Percentiles rank a stretch among this genome's conserved stretches.
These are phyloP conservation scores for Linepithema humile DNA, from an alignment of 1,140 invertebrate genomes.

Conservation along the genomic window DNA sequence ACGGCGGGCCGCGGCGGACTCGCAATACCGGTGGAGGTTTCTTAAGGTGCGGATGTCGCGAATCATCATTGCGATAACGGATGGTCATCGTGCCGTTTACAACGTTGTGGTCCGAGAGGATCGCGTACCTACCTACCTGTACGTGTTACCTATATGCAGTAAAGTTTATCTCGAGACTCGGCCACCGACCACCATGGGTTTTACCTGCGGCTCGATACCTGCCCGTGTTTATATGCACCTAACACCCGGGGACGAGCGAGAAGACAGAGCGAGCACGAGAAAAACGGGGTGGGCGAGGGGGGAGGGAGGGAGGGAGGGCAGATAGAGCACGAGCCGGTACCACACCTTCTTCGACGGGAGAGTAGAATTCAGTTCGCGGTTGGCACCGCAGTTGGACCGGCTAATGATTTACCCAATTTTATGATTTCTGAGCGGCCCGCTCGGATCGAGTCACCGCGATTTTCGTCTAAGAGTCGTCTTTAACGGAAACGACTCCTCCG, in stretches of 20 bases:
- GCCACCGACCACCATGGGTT: slow-evolving; percentile 75
- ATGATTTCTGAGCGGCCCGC: slow-evolving; percentile 73
- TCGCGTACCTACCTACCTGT: slow-evolving; percentile 61
- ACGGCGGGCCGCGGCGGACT: not conserved
- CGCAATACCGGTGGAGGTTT: slow-evolving; percentile 37
- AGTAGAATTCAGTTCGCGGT: slow-evolving; percentile 58
- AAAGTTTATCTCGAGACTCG: slow-evolving; percentile 74
- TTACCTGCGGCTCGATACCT: slow-evolving; percentile 76
- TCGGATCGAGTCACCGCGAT: slow-evolving; percentile 47
- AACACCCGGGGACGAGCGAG: slow-evolving; percentile 64
- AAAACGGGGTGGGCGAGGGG: not conserved
- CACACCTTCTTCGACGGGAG: slow-evolving; percentile 47
- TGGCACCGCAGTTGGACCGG: slow-evolving; percentile 20
- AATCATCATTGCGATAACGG: slow-evolving; percentile 79
- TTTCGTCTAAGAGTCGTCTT: slow-evolving; percentile 51
- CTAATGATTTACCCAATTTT: slow-evolving; percentile 73
- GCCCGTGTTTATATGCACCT: slow-evolving; percentile 75
- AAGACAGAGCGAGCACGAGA: slow-evolving; percentile 10
- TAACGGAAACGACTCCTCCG: slow-evolving; percentile 19
- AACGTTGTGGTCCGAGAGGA: slow-evolving; percentile 11
- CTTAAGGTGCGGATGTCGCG: slow-evolving; percentile 73
- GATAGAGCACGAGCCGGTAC: slow-evolving; percentile 56
- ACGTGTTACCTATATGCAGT: slow-evolving; percentile 76
- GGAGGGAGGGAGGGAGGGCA: not conserved
- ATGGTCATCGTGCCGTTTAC: slow-evolving; percentile 69